These are phyloP conservation scores for Amphilophus citrinellus DNA, from an alignment of 2,113 vertebrate species.

Conservation along the genomic window DNA sequence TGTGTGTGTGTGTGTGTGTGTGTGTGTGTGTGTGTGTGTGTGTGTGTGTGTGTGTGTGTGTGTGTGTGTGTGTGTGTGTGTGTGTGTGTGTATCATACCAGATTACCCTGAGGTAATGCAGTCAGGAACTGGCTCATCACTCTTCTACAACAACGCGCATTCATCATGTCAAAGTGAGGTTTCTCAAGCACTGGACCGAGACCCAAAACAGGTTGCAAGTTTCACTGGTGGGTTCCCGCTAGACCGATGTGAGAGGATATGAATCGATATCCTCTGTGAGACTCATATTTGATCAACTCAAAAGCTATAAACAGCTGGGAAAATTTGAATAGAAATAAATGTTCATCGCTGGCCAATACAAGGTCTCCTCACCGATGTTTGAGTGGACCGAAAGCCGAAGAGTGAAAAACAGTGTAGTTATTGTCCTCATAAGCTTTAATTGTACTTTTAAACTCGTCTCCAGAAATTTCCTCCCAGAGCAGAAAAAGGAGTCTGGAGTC, in stretches of 20 bases:
- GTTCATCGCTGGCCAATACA: neutral
- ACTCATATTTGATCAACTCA: neutral
- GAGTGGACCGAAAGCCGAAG: neutral
- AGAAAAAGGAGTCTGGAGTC: neutral
- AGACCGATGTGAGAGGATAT: neutral
- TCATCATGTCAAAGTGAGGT: constrained; percentile 43
- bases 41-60: constrained; percentile 23
- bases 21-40: constrained; percentile 19
- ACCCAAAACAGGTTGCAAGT: constrained; percentile 21
- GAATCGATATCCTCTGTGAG: neutral
- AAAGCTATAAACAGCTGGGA: neutral
- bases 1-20: constrained; percentile 28
- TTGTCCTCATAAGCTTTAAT: neutral
- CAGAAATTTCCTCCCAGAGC: neutral
- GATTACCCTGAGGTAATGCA: constrained; percentile 62
- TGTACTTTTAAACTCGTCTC: neutral
- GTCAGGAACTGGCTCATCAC: constrained; percentile 65
- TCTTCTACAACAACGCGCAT: constrained; percentile 37
- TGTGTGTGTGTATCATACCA: constrained; percentile 55
- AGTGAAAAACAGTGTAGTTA: neutral
- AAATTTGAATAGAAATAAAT: neutral
- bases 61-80: constrained; percentile 24
- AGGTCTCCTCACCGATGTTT: too few relatives aligned
- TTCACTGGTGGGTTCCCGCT: neutral
- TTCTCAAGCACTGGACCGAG: constrained; percentile 41